Percentiles rank a stretch among this genome's conserved stretches.
phyloP scores from a whole-genome alignment of 1,140 invertebrate genomes.

The Formica exsecta region DNA sequence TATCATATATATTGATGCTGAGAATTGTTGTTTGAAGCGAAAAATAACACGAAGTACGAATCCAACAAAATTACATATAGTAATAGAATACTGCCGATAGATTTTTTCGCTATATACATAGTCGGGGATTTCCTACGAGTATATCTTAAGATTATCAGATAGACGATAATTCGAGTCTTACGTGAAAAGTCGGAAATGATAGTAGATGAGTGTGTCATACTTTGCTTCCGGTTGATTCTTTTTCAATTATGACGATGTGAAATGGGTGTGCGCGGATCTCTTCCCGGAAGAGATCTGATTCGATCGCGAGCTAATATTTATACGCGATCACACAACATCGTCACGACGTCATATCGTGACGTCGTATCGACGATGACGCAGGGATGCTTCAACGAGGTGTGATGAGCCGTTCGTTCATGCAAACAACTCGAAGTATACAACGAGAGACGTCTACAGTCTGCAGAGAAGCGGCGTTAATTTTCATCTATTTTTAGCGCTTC shows the following conservation, averaged over 20 bases:
- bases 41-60: background rate
- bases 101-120: background rate
- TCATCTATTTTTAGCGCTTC: conserved; percentile 61
- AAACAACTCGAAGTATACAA: background rate
- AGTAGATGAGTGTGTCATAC: conserved; percentile 50
- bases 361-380: conserved; percentile 71
- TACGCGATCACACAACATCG: conserved; percentile 54
- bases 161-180: conserved; percentile 32
- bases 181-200: conserved; percentile 29
- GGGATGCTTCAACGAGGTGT: conserved; percentile 53
- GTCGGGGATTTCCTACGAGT: conserved; percentile 38
- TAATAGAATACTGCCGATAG: background rate
- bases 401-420: conserved; percentile 37
- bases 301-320: conserved; percentile 75
- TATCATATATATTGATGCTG: background rate
- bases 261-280: background rate
- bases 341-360: conserved; percentile 74
- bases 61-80: conserved; percentile 14
- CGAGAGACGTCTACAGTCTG: background rate
- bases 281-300: conserved; percentile 68
- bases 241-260: conserved; percentile 63
- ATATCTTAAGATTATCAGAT: conserved; percentile 3
- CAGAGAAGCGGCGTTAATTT: conserved; percentile 53
- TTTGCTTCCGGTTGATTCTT: conserved; percentile 57
- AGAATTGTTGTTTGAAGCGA: background rate